Evolutionary conservation across 2,113 vertebrate species (phyloP), one percentile per base, ranked within the genome.

Genomic region (Passer montanus): DNA sequence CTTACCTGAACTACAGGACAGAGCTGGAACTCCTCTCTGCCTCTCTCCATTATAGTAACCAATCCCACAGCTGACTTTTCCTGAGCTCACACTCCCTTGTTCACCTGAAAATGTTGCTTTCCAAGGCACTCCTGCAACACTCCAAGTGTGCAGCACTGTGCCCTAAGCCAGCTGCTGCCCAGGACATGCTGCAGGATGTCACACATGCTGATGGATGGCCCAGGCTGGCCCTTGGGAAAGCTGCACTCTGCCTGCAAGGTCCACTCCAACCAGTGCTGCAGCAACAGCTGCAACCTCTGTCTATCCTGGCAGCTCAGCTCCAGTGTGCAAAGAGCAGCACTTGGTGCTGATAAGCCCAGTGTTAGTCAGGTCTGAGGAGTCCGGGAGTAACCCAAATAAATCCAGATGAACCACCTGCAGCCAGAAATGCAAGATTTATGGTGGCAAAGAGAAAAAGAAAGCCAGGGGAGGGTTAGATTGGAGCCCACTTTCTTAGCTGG

Each of bases 311-410:
- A 74, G 37, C 46, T 73, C 2, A 74, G 33, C 46, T 73, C 2
- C 1, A 56, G 13, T 1, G 0, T 7, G 44, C 55, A n/a, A 31
- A 16, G 35, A 35, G 21, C 33, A 56, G 35, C 3, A 1, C 50
- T 15, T 10, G 58, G 53, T 53, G 58, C 17, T 63, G 35, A 35
- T 6, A 31, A 39, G 12, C 11, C 49, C 46, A 19, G 46, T 2
- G 8, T 33, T 22, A 63, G 37, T 7, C 28, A 49, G 13, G 59
- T 41, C 44, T 56, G 55, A 64, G 55, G 56, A 90, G 33, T 22
- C 37, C 66, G 9, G 47, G 30, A 89, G 69, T 41, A 52, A 91
- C 9, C 23, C 10, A 1, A 70, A 28, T 21, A 9, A 72, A 72
- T n/a, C 47, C 27, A 75, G 46, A 33, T 13, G 21, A 62, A 70